Evolutionary conservation across 2,888 invertebrate species (phyloP), one percentile per base, ranked within the genome.

Genomic region (Entomobrya multifasciata): DNA sequence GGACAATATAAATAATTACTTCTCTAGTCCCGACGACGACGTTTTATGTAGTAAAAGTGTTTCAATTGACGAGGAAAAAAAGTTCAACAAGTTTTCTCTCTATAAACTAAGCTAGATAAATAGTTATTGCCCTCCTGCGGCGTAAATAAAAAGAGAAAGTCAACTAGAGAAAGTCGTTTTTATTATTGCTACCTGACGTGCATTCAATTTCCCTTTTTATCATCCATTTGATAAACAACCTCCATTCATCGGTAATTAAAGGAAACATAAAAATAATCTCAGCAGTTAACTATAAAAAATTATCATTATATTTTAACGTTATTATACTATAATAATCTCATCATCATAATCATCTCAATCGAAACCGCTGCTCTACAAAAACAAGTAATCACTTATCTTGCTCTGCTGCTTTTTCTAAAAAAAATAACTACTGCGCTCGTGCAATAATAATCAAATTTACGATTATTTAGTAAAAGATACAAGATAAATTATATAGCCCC

Each of bases 171-270:
- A 44, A 65, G 65, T 79, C 17, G 62, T 62, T 74, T 41, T 55
- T 74, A 74, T 74, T 70, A 76, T 87, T 81, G 86, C 65, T 87
- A 87, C 86, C 86, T 87, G 86, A 87, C 77, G 86, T 87, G 86
- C 77, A 87, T 81, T 87, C 77, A 87, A 81, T 49, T 65, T 60
- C 8, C 65, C 52, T 30, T 67, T n/a, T n/a, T 79, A 27, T 60
- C 82, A 60, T 60, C 82, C 82, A 72, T 62, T 27, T 70, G 41
- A 81, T 70, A 57, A 62, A 72, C 77, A 60, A 57, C 44, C 41
- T 60, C 77, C 60, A 36, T 36, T 44, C 41, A 77, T 36, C 25
- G 57, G 22, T 22, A 65, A n/a, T 13, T 27, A 52, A 22, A 30
- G 30, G 15, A 52, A 67, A 36, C 20, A 60, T 41, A 41, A 70